Conservation (phyloP, 2,797 vertebrate species). For the Halcyon badia region DNA sequence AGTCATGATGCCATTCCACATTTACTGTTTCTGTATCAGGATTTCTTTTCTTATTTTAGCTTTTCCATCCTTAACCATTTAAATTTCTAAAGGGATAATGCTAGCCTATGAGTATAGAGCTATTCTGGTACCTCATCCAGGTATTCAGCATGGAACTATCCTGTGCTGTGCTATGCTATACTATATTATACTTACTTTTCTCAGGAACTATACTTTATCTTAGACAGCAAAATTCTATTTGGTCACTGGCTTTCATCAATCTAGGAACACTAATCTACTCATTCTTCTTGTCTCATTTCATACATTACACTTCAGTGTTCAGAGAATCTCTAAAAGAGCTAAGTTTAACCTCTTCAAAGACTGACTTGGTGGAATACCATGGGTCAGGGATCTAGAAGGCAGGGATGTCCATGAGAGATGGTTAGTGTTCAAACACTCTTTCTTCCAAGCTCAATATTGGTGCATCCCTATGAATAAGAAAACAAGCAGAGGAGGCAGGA, state of each 20-base stretch:
- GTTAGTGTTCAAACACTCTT: too few relatives aligned
- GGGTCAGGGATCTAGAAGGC: too few relatives aligned
- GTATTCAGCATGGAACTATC: not conserved
- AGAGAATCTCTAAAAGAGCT: not conserved
- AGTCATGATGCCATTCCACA: not conserved
- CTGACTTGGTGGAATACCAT: too few relatives aligned
- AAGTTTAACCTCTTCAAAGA: not conserved
- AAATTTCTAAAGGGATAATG: not conserved
- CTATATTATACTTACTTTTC: not conserved
- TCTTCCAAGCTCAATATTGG: too few relatives aligned
- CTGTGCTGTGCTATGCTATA: accelerated
- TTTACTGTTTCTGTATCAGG: not conserved
- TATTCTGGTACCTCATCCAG: not conserved
- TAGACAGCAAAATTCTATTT: not conserved
- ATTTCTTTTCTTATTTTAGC: not conserved
- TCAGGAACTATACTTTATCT: not conserved
- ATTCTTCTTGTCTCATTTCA: not conserved
- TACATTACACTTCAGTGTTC: not conserved
- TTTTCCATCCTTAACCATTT: not conserved
- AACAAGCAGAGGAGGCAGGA: too few relatives aligned
- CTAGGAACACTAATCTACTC: not conserved
- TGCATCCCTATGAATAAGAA: too few relatives aligned
- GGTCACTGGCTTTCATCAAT: not conserved
- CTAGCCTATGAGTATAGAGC: not conserved
- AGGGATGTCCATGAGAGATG: too few relatives aligned